These are phyloP conservation scores for Cercocebus atys DNA, from an alignment of 2,113 vertebrate genomes.

Conservation along the genomic window DNA sequence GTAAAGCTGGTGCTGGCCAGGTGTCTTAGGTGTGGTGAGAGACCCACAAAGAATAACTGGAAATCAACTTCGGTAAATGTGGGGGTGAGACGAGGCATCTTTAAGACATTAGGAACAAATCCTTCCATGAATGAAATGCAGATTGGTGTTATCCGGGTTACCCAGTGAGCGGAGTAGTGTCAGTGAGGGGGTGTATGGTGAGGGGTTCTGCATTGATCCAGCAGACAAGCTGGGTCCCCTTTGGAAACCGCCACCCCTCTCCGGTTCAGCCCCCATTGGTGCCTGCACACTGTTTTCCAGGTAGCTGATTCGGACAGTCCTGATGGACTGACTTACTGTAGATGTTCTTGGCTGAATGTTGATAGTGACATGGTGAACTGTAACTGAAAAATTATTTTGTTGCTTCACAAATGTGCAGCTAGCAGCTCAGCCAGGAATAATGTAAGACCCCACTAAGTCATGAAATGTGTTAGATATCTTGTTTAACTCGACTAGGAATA, in stretches of 20 bases:
- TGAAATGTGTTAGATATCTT: not conserved
- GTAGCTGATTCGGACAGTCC: not conserved
- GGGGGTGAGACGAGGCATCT: not conserved
- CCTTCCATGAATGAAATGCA: constrained; percentile 43
- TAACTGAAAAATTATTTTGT: not conserved
- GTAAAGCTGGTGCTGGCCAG: not conserved
- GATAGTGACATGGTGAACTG: not conserved
- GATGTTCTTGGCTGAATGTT: not conserved
- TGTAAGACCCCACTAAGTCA: not conserved
- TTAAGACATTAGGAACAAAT: constrained; percentile 12
- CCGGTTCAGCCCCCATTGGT: not conserved
- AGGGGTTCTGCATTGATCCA: too few relatives aligned
- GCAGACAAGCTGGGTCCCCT: not conserved
- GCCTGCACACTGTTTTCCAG: not conserved
- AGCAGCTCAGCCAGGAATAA: not conserved
- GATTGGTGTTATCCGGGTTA: constrained; percentile 2
- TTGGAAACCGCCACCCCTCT: fast-evolving
- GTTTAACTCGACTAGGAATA: not conserved
- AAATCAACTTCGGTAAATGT: not conserved
- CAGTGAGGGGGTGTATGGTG: not conserved
- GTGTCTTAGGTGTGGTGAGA: not conserved
- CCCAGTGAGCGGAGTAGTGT: not conserved
- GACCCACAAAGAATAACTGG: not conserved
- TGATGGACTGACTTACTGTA: not conserved
- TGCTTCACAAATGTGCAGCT: not conserved